phyloP scores from a whole-genome alignment of 2,797 vertebrate genomes.

The Myotis pilosus region DNA sequence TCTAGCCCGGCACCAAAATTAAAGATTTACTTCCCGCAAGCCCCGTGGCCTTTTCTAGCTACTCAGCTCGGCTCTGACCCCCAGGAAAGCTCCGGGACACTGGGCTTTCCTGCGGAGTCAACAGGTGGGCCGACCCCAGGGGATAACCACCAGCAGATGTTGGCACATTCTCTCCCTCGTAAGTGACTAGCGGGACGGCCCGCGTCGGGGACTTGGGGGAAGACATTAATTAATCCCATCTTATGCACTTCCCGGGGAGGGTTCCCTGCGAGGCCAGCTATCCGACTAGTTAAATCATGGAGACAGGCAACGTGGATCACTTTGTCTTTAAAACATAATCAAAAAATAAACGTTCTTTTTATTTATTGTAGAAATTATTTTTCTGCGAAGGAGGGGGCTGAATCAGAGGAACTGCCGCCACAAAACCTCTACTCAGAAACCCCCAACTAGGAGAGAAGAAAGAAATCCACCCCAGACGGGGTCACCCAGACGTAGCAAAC shows the following conservation, averaged over 20 bases:
- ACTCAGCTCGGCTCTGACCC: neutral
- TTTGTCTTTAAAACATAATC: neutral
- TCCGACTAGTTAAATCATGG: neutral
- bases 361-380: constrained; percentile 6
- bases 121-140: constrained; percentile 69
- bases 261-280: neutral
- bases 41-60: neutral
- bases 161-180: neutral
- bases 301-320: neutral
- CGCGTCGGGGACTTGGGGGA: neutral
- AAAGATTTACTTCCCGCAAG: neutral
- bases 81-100: neutral
- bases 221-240: constrained; percentile 38
- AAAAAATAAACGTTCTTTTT: constrained; percentile 24
- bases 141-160: neutral
- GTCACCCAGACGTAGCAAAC: neutral
- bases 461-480: neutral
- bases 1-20: neutral
- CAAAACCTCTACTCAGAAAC: neutral
- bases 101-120: neutral
- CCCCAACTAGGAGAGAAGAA: neutral
- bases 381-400: neutral
- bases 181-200: neutral
- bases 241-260: neutral
- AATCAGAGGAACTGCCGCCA: neutral